Evolutionary conservation across 1,140 invertebrate genomes (phyloP).

Genomic region (Heterodera schachtii): DNA sequence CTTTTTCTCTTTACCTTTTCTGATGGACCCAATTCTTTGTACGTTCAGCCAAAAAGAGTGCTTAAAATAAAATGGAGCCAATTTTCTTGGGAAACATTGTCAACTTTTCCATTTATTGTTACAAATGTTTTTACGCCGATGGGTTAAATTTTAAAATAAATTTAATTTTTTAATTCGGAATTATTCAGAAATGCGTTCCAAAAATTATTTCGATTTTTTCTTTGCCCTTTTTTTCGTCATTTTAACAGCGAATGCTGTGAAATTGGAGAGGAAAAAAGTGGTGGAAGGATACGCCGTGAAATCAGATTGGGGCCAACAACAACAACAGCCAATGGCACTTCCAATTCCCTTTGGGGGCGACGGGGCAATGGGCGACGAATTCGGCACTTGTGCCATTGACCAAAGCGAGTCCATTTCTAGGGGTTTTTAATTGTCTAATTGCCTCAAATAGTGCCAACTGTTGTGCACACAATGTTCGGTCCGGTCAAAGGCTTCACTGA

Average conservation of each 20-base stretch:
- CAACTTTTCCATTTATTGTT: too few relatives aligned
- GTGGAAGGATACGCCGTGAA: not conserved
- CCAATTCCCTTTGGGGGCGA: not conserved
- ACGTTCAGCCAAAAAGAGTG: not conserved
- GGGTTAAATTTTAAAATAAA: not conserved
- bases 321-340: not conserved
- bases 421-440: not conserved
- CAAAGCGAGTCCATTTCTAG: not conserved
- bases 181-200: too few relatives aligned
- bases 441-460: not conserved
- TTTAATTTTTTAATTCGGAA: too few relatives aligned
- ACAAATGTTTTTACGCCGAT: not conserved
- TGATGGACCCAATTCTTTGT: not conserved
- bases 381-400: not conserved
- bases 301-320: not conserved
- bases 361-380: not conserved
- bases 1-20: too few relatives aligned
- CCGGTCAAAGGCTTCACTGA: conserved; percentile 13
- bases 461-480: conserved; percentile 12
- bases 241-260: not conserved
- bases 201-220: too few relatives aligned
- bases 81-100: not conserved
- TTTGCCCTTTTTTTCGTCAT: not conserved
- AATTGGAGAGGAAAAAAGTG: not conserved
- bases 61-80: not conserved